Evolutionary conservation across 2,888 invertebrate species (phyloP), one percentile per base, ranked within the genome.

Genomic region (Tyria jacobaeae): DNA sequence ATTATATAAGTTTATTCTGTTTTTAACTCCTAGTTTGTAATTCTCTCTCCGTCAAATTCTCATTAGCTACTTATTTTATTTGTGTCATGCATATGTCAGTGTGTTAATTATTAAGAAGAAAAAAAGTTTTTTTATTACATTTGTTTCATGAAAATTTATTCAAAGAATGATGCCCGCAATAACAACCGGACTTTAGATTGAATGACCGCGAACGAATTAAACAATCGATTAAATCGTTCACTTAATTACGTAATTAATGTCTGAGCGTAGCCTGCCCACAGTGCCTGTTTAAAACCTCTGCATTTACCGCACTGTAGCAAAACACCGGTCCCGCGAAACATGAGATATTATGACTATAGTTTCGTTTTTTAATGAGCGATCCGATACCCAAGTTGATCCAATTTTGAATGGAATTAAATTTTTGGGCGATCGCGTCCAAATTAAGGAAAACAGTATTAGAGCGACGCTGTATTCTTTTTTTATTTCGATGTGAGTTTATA

Each of bases 201-300:
- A 71, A 63, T 68, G 54, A 63, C 88, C 86, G 76, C 87, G 87
- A 87, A 84, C 85, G 83, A 87, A 88, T 89, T 85, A 86, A 88
- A 85, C 86, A 88, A 89, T 89, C 88, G 87, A 87, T 89, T 89
- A 83, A 86, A 88, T 86, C 85, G 85, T 81, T 81, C 82, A 84
- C 86, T 90, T 89, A 88, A 90, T 90, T 90, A 87, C 86, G 76
- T 88, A 89, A 89, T 90, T 89, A 89, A 88, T 87, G 87, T 83
- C 76, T 78, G 80, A 83, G 74, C 76, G 78, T 74, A 78, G 79
- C 79, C 65, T 75, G 70, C 71, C 66, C 70, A 71, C 71, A 76
- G 62, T 57, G 63, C 64, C 71, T 67, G 66, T 68, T 83, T 79
- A 81, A 85, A 83, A 73, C 70, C 61, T 62, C 71, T 75, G 76